Evolutionary conservation across 2,797 vertebrate species (phyloP), one percentile per base, ranked within the genome.

Genomic region (Chrysocyon brachyurus): DNA sequence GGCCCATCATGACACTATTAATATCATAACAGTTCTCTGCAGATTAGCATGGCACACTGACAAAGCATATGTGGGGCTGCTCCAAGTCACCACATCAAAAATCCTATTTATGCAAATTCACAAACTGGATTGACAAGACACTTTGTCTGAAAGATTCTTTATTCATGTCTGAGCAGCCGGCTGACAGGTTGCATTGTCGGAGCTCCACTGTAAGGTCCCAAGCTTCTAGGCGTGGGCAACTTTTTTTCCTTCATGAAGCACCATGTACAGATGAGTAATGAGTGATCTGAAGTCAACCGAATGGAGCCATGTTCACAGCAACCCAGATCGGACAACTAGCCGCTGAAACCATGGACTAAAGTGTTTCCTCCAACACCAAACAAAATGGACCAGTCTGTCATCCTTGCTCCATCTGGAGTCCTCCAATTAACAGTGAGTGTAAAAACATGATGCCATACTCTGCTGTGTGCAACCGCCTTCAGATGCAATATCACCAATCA

Each of bases 81-180:
- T 95, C 66, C 36, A 15, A 95, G 90, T 0, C 0, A 63, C 49
- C 90, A 16, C 77, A 68, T 93, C 75, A 92, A 96, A 98, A 90
- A 22, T 1, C 59, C 17, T 70, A 17, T 16, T 88, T 66, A 68
- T 54, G 85, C 19, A 98, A 96, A 97, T 94, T 22, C 73, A 15
- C 19, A 68, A 10, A 15, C 82, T 66, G 15, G 26, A 88, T 52
- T 54, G 96, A 87, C 64, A 97, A 17, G 87, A 66, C 46, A 22
- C 2, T 97, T 97, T 87, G 17, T 63, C 49, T 91, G 82, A 96
- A 93, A 89, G 77, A 82, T 82, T 22, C 70, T 36, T 90, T 82
- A 56, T 36, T n/a, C 81, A 0, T 52, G 59, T 68, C 40, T 85
- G 28, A 33, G 78, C 8, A 86, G 77, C 1, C 0, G 0, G 92